phyloP scores from a whole-genome alignment of 2,888 invertebrate genomes.

The Cyclophora albipunctata region DNA sequence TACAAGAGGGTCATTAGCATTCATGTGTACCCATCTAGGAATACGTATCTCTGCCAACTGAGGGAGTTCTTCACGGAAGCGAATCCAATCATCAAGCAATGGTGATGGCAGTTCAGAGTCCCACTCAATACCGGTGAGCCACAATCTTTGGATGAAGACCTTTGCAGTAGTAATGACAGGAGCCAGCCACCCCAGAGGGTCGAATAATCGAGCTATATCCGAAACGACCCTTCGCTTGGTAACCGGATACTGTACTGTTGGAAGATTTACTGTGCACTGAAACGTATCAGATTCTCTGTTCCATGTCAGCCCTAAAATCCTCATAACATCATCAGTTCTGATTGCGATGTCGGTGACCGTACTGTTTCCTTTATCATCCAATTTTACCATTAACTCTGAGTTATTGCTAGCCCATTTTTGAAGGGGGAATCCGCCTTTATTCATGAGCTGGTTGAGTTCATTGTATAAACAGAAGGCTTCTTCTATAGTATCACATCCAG shows the following conservation, averaged over 20 bases:
- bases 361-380: not conserved
- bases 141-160: slow-evolving; percentile 16
- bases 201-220: slow-evolving; percentile 18
- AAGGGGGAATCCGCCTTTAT: slow-evolving; percentile 25
- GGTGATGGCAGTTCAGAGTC: slow-evolving; percentile 13
- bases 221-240: slow-evolving; percentile 25
- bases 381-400: slow-evolving; percentile 1
- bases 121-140: slow-evolving; percentile 11
- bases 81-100: slow-evolving; percentile 17
- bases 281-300: slow-evolving; percentile 18
- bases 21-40: slow-evolving; percentile 1
- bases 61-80: slow-evolving; percentile 8
- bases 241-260: slow-evolving; percentile 5
- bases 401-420: slow-evolving; percentile 21
- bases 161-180: slow-evolving; percentile 16
- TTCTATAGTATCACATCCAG: slow-evolving; percentile 13
- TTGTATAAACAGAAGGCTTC: slow-evolving; percentile 10
- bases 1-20: not conserved
- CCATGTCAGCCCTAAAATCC: slow-evolving; percentile 27
- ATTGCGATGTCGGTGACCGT: not conserved
- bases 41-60: not conserved
- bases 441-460: slow-evolving; percentile 18
- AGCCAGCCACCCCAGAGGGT: slow-evolving; percentile 25
- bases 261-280: slow-evolving; percentile 14
- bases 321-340: slow-evolving; percentile 15